Percentiles rank a stretch among this genome's conserved stretches.
Evolutionary conservation across 1,140 invertebrate species (phyloP).

Genomic region (Agrilus planipennis): DNA sequence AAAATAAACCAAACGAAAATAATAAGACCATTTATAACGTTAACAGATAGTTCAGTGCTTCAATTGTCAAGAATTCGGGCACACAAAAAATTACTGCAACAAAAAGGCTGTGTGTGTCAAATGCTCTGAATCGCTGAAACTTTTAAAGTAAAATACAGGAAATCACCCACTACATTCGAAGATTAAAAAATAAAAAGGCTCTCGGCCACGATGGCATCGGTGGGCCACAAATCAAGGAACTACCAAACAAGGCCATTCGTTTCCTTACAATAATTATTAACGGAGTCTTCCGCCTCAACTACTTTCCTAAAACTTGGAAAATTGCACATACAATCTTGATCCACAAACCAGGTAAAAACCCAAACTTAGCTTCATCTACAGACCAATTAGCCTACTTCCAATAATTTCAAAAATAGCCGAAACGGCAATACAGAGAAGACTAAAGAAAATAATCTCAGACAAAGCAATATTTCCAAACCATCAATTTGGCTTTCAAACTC

Average conservation of each 20-base stretch:
- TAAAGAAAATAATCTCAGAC: too few relatives aligned
- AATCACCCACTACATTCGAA: not conserved
- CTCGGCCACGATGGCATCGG: constrained; percentile 14
- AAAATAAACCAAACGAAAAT: constrained; percentile 22
- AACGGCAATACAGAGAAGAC: not conserved
- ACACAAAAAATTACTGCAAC: constrained; percentile 27
- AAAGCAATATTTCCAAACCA: constrained; percentile 24
- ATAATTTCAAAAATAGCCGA: constrained; percentile 11
- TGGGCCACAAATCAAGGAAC: constrained; percentile 11
- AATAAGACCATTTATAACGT: constrained; percentile 29
- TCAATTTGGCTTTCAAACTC: constrained; percentile 28
- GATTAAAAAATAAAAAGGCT: constrained; percentile 9
- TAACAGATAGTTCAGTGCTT: constrained; percentile 23
- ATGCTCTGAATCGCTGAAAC: constrained; percentile 17
- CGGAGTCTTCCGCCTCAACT: not conserved
- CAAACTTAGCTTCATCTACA: constrained; percentile 10
- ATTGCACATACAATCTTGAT: constrained; percentile 12
- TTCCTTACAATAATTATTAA: constrained; percentile 8
- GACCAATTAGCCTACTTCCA: constrained; percentile 14
- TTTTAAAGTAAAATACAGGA: not conserved
- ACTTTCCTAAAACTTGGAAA: constrained; percentile 11
- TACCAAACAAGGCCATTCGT: constrained; percentile 9
- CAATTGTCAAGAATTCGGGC: constrained; percentile 28
- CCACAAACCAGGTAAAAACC: constrained; percentile 12
- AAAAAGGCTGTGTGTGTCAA: constrained; percentile 25